Conservation (phyloP, 2,797 vertebrate genomes). For the Monodelphis domestica region DNA sequence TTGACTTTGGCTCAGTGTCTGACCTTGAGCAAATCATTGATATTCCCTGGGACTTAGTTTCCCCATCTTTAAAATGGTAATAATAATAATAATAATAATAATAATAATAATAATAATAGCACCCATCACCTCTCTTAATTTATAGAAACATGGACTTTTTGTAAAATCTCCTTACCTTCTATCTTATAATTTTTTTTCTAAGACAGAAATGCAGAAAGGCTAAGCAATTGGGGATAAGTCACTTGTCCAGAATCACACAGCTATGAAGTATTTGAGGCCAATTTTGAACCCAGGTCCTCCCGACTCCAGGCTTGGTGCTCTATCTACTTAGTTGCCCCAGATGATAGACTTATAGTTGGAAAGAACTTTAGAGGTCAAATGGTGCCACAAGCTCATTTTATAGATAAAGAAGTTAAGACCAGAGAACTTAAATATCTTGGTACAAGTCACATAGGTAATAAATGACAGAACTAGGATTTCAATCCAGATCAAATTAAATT, state of each 20-base stretch:
- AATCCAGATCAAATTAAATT: not conserved
- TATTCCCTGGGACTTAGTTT: not conserved
- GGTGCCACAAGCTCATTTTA: not conserved
- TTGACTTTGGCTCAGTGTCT: no score
- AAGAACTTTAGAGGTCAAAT: not conserved
- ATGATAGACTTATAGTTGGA: not conserved
- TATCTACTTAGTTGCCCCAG: no score
- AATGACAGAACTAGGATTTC: not conserved
- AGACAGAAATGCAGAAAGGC: no score
- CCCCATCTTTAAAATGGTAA: not conserved
- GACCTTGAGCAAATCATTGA: not conserved
- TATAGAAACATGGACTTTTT: not conserved
- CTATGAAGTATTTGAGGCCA: no score
- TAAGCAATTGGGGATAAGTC: no score
- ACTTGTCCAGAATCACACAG: no score
- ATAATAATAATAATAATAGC: not conserved
- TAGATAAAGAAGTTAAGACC: not conserved
- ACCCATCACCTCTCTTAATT: not conserved
- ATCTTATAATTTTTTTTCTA: no score
- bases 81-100: not conserved
- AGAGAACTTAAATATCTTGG: not conserved
- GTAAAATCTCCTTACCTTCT: no score
- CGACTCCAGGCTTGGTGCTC: no score
- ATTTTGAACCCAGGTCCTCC: no score
- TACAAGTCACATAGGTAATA: not conserved